Evolutionary conservation across 2,888 invertebrate genomes (phyloP).

Genomic region (Drosophila austrosaltans): DNA sequence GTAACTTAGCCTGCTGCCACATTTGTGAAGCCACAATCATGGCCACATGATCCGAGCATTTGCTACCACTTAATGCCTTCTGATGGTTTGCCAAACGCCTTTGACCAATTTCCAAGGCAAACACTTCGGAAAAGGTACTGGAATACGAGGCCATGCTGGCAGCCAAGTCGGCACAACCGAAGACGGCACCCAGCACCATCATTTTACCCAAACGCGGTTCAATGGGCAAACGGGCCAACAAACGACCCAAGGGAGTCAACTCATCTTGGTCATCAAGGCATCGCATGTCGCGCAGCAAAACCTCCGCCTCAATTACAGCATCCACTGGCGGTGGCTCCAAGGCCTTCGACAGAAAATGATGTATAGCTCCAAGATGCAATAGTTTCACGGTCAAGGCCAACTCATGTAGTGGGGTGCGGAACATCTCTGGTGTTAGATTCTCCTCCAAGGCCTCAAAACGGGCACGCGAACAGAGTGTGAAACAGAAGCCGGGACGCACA

Average conservation of each 20-base stretch:
- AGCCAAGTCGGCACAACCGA: conserved; percentile 95
- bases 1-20: conserved; percentile 88
- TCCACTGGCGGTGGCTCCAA: conserved; percentile 98
- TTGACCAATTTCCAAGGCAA: conserved; percentile 90
- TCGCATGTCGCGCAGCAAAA: conserved; percentile 91
- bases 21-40: conserved; percentile 95
- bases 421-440: conserved; percentile 98
- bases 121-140: conserved; percentile 97
- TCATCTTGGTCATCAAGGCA: conserved; percentile 94
- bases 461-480: conserved; percentile 93
- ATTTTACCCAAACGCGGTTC: conserved; percentile 98
- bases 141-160: conserved; percentile 97
- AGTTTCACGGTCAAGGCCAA: conserved; percentile 94
- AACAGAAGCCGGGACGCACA: conserved; percentile 96
- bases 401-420: conserved; percentile 98
- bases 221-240: conserved; percentile 96
- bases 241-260: conserved; percentile 95
- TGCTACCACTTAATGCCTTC: conserved; percentile 92
- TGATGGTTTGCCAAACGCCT: conserved; percentile 93
- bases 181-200: conserved; percentile 96
- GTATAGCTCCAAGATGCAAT: conserved; percentile 94
- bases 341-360: conserved; percentile 96
- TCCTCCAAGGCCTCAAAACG: conserved; percentile 91
- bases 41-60: conserved; percentile 97
- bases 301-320: conserved; percentile 99